Conservation (phyloP, 2,888 invertebrate genomes). For the Reticulitermes lucifugus region DNA sequence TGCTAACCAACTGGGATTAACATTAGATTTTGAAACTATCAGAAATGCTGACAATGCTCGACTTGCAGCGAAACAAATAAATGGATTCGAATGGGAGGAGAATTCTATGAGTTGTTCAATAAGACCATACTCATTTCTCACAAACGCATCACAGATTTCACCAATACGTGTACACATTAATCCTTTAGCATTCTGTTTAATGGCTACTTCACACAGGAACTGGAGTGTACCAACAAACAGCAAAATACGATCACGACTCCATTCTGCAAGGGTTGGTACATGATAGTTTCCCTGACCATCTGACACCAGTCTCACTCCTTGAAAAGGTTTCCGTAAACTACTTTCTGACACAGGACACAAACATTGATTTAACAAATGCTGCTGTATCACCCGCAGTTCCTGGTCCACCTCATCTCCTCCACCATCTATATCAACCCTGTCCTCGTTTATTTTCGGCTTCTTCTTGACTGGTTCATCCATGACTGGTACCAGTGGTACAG, state of each 20-base stretch:
- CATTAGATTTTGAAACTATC: slow-evolving; percentile 84
- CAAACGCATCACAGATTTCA: slow-evolving; percentile 82
- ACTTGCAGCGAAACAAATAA: slow-evolving; percentile 83
- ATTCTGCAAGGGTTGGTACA: slow-evolving; percentile 66
- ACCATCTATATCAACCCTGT: slow-evolving; percentile 69
- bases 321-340: slow-evolving; percentile 77
- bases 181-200: slow-evolving; percentile 86
- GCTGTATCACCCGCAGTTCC: slow-evolving; percentile 73
- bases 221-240: slow-evolving; percentile 88
- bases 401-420: slow-evolving; percentile 61
- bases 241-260: slow-evolving; percentile 76
- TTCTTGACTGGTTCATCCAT: slow-evolving; percentile 90
- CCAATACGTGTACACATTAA: slow-evolving; percentile 84
- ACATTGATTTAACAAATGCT: slow-evolving; percentile 79
- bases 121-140: slow-evolving; percentile 84
- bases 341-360: slow-evolving; percentile 81
- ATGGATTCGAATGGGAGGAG: slow-evolving; percentile 82
- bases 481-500: slow-evolving; percentile 68
- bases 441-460: slow-evolving; percentile 76
- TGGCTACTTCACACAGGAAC: slow-evolving; percentile 84
- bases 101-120: slow-evolving; percentile 86
- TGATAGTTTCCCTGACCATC: slow-evolving; percentile 48
- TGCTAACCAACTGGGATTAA: slow-evolving; percentile 84
- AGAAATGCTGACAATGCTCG: slow-evolving; percentile 85
- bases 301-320: slow-evolving; percentile 65